Evolutionary conservation across 2,797 vertebrate species (phyloP).

Genomic region (Psittacula echo): DNA sequence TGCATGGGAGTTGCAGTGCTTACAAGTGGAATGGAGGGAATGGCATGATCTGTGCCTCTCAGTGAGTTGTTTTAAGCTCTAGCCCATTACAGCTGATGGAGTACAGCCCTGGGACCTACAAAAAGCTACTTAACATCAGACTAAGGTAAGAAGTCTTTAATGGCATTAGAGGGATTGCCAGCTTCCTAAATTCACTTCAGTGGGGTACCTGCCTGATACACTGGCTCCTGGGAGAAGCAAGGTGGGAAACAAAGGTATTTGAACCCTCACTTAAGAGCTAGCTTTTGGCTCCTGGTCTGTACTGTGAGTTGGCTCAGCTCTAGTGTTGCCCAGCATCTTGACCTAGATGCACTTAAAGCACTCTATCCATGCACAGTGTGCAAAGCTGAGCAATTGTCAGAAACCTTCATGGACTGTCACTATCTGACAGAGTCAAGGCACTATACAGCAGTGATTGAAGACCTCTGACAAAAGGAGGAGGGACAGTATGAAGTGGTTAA

Average conservation of each 20-base stretch:
- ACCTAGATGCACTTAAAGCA: background rate
- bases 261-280: background rate
- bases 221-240: background rate
- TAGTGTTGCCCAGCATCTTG: background rate
- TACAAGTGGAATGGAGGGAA: background rate
- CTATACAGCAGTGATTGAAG: background rate
- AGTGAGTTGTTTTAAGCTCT: background rate
- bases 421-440: background rate
- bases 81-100: background rate
- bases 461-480: background rate
- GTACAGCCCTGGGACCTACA: background rate
- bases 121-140: background rate
- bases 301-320: background rate
- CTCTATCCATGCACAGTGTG: fast-evolving
- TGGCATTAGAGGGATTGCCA: background rate
- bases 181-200: background rate
- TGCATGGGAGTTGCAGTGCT: background rate
- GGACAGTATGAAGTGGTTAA: background rate
- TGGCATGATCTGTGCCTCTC: background rate
- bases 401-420: background rate
- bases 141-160: background rate
- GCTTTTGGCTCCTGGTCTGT: background rate
- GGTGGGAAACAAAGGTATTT: background rate
- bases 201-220: background rate
- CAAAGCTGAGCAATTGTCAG: background rate